Percentiles rank a stretch among this genome's conserved stretches.
These are phyloP conservation scores for Acipenser oxyrinchus DNA, from an alignment of 2,797 vertebrate genomes.

Conservation along the genomic window DNA sequence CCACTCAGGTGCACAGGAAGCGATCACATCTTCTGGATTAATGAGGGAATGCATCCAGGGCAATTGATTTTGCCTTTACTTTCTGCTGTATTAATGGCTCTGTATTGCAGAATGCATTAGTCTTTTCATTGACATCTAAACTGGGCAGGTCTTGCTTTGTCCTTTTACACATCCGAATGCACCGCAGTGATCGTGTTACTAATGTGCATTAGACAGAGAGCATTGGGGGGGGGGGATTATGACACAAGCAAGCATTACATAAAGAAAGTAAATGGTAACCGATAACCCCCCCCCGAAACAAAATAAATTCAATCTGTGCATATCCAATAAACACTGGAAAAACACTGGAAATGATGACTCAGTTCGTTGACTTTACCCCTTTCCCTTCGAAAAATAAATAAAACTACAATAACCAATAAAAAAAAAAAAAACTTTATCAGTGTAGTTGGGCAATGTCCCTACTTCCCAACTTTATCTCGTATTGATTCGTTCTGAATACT, in stretches of 20 bases:
- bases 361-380: too few species aligned
- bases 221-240: not conserved
- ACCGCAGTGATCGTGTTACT: conserved; percentile 7
- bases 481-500: too few species aligned
- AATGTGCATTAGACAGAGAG: not conserved
- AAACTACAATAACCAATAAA: too few species aligned
- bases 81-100: conserved; percentile 7
- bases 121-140: conserved; percentile 2
- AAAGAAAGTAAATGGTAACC: too few species aligned
- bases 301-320: too few species aligned
- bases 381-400: too few species aligned
- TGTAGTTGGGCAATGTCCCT: too few species aligned
- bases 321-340: too few species aligned
- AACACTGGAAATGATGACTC: too few species aligned
- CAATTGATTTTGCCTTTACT: conserved; percentile 17
- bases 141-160: not conserved
- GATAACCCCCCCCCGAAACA: too few species aligned
- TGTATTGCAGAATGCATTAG: conserved; percentile 5
- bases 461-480: too few species aligned
- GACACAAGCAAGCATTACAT: not conserved
- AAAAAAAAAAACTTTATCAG: too few species aligned
- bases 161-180: conserved; percentile 4
- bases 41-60: conserved; percentile 8
- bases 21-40: conserved; percentile 4
- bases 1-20: conserved; percentile 7